These are phyloP conservation scores for Marcusenius ussheri DNA, from an alignment of 2,113 vertebrate species.

Conservation along the genomic window DNA sequence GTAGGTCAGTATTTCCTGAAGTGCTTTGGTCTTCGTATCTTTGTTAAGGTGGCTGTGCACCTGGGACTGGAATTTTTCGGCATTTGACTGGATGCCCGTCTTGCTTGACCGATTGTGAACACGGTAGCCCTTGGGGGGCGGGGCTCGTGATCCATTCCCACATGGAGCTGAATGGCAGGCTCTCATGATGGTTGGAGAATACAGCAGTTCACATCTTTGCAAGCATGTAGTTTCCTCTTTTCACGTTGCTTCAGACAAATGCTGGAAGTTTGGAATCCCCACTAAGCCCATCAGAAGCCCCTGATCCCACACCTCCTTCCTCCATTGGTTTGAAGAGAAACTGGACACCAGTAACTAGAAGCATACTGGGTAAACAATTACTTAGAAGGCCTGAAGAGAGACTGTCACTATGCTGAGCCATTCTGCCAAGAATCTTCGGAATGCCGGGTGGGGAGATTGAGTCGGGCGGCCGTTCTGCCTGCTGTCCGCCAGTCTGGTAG, in stretches of 20 bases:
- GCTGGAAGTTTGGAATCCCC: not conserved
- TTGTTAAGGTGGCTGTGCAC: not conserved
- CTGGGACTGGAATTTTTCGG: not conserved
- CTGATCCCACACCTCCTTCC: not conserved
- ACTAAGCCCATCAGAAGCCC: not conserved
- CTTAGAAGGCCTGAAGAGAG: not conserved
- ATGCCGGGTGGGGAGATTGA: not conserved
- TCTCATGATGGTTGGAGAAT: not conserved
- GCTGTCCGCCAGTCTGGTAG: not conserved
- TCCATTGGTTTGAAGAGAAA: not conserved
- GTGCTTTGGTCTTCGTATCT: not conserved
- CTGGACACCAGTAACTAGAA: not conserved
- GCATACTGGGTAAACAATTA: conserved; percentile 10
- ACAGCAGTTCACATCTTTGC: not conserved
- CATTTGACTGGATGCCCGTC: not conserved
- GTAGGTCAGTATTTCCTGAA: not conserved
- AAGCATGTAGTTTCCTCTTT: not conserved
- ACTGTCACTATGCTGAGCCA: not conserved
- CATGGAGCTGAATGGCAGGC: not conserved
- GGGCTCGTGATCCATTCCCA: not conserved
- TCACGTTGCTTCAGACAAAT: not conserved
- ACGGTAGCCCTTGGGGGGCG: not conserved
- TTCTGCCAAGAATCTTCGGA: conserved; percentile 8
- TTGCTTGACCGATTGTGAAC: not conserved
- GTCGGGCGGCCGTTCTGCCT: not conserved